Conservation (phyloP, 2,888 invertebrate genomes). For the Augiades crinisus region DNA sequence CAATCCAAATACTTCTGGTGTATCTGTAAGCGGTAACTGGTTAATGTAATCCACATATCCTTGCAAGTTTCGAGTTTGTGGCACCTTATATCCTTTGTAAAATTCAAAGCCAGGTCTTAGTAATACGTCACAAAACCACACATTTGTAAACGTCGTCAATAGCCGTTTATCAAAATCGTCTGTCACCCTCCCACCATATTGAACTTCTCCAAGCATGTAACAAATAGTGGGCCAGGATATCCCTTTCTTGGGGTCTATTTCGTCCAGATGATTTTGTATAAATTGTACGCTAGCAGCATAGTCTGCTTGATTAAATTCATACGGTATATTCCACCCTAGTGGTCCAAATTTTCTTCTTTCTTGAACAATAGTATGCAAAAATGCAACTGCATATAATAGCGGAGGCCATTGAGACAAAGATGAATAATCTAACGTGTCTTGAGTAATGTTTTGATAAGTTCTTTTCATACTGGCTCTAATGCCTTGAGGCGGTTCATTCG, state of each 20-base stretch:
- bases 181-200: constrained; percentile 95
- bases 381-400: constrained; percentile 95
- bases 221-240: constrained; percentile 98
- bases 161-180: constrained; percentile 98
- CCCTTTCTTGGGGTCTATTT: constrained; percentile 97
- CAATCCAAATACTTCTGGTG: constrained; percentile 98
- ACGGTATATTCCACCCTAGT: constrained; percentile 98
- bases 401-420: constrained; percentile 96
- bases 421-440: constrained; percentile 96
- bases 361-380: constrained; percentile 97
- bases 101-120: constrained; percentile 95
- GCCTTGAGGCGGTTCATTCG: constrained; percentile 98
- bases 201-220: constrained; percentile 97
- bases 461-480: constrained; percentile 95
- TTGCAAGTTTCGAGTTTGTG: constrained; percentile 88
- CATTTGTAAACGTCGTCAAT: constrained; percentile 95
- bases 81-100: constrained; percentile 95
- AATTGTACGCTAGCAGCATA: constrained; percentile 98
- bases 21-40: constrained; percentile 90
- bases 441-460: constrained; percentile 94
- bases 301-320: constrained; percentile 98
- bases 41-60: constrained; percentile 94
- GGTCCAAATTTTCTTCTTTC: constrained; percentile 98
- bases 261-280: constrained; percentile 97
- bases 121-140: constrained; percentile 97